phyloP scores from a whole-genome alignment of 2,797 vertebrate genomes.

The Crocidura indochinensis region DNA sequence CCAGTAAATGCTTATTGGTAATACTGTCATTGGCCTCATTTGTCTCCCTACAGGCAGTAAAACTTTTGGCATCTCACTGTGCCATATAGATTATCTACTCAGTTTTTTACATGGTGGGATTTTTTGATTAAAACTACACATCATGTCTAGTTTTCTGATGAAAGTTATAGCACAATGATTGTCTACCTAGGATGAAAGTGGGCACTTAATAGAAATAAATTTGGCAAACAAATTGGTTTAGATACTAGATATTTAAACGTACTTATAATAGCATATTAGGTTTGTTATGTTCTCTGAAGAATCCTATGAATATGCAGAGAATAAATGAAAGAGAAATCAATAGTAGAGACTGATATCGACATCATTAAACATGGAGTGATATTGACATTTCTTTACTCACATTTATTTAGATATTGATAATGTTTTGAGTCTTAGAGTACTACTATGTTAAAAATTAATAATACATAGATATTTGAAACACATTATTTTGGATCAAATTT shows the following conservation, averaged over 20 bases:
- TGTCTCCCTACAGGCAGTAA: neutral
- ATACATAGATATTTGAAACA: neutral
- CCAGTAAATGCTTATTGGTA: neutral
- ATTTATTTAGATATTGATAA: neutral
- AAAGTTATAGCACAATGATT: conserved; percentile 35
- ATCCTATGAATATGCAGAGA: neutral
- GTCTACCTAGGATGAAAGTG: neutral
- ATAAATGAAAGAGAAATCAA: neutral
- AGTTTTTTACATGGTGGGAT: neutral
- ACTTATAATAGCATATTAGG: neutral
- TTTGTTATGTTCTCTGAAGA: neutral
- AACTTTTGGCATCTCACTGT: neutral
- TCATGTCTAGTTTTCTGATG: neutral
- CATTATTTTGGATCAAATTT: neutral
- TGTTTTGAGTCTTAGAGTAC: neutral
- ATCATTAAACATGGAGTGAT: neutral
- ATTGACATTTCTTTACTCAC: neutral
- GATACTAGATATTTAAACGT: neutral
- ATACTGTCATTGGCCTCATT: neutral
- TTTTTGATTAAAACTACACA: neutral
- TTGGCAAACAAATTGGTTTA: neutral
- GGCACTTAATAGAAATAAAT: conserved; percentile 6
- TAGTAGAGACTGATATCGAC: neutral
- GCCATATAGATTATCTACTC: neutral
- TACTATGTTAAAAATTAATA: neutral